Evolutionary conservation across 2,113 vertebrate species (phyloP), one percentile per base, ranked within the genome.

Genomic region (Ranitomeya imitator): DNA sequence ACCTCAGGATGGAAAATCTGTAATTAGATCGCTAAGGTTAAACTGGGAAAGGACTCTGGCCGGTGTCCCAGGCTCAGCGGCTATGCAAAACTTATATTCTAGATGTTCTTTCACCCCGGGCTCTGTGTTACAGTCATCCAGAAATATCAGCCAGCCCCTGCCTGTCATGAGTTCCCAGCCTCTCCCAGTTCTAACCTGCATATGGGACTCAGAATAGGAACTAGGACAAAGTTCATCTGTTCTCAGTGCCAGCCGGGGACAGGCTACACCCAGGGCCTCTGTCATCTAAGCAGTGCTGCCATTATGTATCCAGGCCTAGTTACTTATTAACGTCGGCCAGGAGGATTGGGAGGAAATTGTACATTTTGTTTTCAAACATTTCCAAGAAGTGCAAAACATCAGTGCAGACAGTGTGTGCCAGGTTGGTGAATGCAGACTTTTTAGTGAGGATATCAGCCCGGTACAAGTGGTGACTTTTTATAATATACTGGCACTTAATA

Each of bases 151-250:
- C 59, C 45, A 52, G 13, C 52, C 3, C 21, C 60, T 6, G 61
- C 14, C n/a, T 2, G 2, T 60, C 61, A 37, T 52, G 65, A 54
- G 57, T 54, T 54, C 83, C 87, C 18, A 13, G 37, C n/a, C 26
- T 19, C 52, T 2, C 81, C 57, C 71, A 7, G 23, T 14, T 57
- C 13, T 37, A 31, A 54, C 71, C 18, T 67, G 31, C 51, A 52
- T n/a, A 14, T 14, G 37, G 80, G n/a, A 52, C 77, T 37, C 74
- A 63, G 54, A 23, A 18, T 57, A 55, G 59, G 45, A 89, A 89
- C 13, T 89, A 69, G 88, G 83, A 31, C 45, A 86, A 85, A 86
- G 88, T 54, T 81, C n/a, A 59, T 9, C 8, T 7, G 18, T 26
- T 21, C 31, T 52, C 10, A 63, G 61, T n/a, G 55, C 54, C 52